Percentiles rank a stretch among this genome's conserved stretches.
Evolutionary conservation across 2,797 vertebrate genomes (phyloP).

Genomic region (Chaetophractus vellerosus): DNA sequence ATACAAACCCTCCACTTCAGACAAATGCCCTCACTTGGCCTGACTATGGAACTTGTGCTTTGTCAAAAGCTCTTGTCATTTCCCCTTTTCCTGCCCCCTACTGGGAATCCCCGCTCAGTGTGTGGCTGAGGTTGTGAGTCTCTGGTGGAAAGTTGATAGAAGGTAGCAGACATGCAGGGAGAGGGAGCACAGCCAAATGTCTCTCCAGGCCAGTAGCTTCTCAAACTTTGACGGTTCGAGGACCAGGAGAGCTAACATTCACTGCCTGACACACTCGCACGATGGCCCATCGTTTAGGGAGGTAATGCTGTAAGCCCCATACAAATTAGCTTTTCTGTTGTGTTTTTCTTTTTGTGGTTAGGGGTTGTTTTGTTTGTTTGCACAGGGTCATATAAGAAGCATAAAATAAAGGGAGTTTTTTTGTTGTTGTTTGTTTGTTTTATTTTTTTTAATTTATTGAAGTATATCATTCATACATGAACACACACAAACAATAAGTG

Average conservation of each 20-base stretch:
- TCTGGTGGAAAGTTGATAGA: not conserved
- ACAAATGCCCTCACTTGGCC: not conserved
- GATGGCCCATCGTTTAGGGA: not conserved
- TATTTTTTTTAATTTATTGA: no score
- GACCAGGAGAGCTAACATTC: no score
- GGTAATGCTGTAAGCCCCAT: not conserved
- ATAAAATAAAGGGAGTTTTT: not conserved
- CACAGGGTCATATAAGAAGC: not conserved
- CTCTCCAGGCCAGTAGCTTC: not conserved
- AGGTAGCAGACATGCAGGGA: not conserved
- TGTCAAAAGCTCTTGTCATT: not conserved
- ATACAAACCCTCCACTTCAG: not conserved
- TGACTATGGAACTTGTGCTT: not conserved
- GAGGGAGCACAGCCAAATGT: not conserved
- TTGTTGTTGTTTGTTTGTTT: no score
- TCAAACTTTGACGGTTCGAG: not conserved
- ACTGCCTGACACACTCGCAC: not conserved
- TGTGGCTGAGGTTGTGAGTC: not conserved
- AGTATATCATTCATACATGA: no score
- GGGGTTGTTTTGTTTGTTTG: not conserved
- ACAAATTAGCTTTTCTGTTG: not conserved
- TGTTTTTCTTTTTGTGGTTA: conserved; percentile 2
- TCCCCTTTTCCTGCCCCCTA: no score
- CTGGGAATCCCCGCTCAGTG: no score
- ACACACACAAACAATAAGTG: no score